These are phyloP conservation scores for Amblyraja radiata DNA, from an alignment of 2,797 vertebrate species.

Conservation along the genomic window DNA sequence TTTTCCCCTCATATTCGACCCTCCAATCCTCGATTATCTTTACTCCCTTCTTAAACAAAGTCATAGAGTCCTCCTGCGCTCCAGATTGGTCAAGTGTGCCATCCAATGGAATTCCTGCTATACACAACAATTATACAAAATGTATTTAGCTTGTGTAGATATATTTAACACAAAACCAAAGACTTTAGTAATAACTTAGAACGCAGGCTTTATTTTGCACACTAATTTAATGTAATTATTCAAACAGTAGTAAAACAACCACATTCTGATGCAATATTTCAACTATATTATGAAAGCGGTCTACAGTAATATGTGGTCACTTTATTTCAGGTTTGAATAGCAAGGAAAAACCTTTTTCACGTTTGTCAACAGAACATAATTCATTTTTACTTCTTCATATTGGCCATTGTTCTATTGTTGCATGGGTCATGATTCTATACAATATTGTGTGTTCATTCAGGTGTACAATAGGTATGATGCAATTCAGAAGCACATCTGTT, in stretches of 20 bases:
- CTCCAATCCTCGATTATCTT: too few relatives aligned
- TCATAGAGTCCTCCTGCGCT: neutral
- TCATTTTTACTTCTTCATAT: neutral
- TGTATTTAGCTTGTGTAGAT: neutral
- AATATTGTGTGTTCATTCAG: neutral
- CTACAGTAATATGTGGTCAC: neutral
- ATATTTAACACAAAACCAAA: neutral
- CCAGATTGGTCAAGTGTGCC: slow-evolving; percentile 22
- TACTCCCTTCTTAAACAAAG: neutral
- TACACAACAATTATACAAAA: neutral
- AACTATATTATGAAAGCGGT: neutral
- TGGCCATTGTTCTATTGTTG: neutral
- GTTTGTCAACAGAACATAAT: neutral
- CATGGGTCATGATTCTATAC: neutral
- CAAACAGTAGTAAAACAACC: neutral
- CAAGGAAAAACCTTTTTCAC: neutral
- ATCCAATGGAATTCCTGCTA: slow-evolving; percentile 14
- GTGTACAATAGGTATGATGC: neutral
- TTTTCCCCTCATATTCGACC: too few relatives aligned
- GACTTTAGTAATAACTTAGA: neutral
- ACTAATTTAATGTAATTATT: neutral
- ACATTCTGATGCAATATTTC: neutral
- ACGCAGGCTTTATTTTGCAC: neutral
- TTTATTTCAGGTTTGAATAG: neutral
- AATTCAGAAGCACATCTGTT: neutral